Evolutionary conservation across 2,888 invertebrate genomes (phyloP), one percentile per base, ranked within the genome.

Genomic region (Idaea biselata): DNA sequence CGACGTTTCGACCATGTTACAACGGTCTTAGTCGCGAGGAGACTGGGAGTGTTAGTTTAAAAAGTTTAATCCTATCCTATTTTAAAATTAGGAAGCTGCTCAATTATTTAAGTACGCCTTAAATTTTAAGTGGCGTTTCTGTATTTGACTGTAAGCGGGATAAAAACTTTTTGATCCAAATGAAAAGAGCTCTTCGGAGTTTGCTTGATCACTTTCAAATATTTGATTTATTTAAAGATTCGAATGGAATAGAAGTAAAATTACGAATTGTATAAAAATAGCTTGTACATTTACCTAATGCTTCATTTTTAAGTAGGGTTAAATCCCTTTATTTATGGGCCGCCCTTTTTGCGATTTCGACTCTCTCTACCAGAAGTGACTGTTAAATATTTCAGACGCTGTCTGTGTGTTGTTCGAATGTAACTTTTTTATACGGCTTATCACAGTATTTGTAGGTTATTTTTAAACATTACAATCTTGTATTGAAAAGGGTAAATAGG

Each of bases 101-200:
- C n/a, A n/a, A n/a, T n/a, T n/a, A n/a, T n/a, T n/a, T n/a, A n/a
- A n/a, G n/a, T n/a, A n/a, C n/a, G n/a, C n/a, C n/a, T n/a, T n/a
- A n/a, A n/a, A n/a, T n/a, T n/a, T n/a, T n/a, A n/a, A n/a, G n/a
- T n/a, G n/a, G n/a, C n/a, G n/a, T n/a, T n/a, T n/a, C n/a, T n/a
- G n/a, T n/a, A n/a, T n/a, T n/a, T n/a, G n/a, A n/a, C n/a, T n/a
- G n/a, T 59, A 18, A 53, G 59, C 58, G 57, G 63, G 53, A 58
- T 62, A 62, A 55, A 61, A 65, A 59, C 18, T 61, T 62, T 62
- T 62, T 60, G 11, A 32, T 11, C 25, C 16, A 25, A 55, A 14
- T 3, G 14, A 16, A 32, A 58, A 53, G 6, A 59, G 25, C 11
- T 58, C n/a, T 56, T 33, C 44, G 5, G 53, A 59, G 33, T 17